These are phyloP conservation scores for Channa striata DNA, from an alignment of 2,797 vertebrate species.

Conservation along the genomic window DNA sequence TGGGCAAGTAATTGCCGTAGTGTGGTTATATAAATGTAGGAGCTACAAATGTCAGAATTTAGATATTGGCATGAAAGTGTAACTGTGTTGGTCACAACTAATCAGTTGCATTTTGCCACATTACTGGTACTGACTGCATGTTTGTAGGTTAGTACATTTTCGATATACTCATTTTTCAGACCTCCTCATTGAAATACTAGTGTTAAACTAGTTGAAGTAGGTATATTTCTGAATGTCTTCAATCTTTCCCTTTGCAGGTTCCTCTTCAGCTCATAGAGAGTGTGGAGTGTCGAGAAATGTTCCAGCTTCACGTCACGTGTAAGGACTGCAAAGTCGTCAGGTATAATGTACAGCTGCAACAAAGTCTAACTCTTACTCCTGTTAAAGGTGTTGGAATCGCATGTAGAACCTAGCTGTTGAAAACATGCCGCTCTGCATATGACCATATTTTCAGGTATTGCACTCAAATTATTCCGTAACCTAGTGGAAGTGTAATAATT, in stretches of 20 bases:
- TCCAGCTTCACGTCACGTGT: conserved; percentile 97
- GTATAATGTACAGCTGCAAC: conserved; percentile 70
- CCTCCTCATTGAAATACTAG: not conserved
- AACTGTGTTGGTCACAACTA: conserved; percentile 26
- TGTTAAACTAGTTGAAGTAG: not conserved
- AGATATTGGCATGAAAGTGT: conserved; percentile 34
- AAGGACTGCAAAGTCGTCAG: conserved; percentile 99
- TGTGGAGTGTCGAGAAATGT: conserved; percentile 96
- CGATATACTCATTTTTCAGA: not conserved
- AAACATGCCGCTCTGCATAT: not conserved
- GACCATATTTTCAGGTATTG: too few species aligned
- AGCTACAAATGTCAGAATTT: not conserved
- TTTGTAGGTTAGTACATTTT: conserved; percentile 22
- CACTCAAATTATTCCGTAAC: too few species aligned
- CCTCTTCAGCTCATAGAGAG: conserved; percentile 95
- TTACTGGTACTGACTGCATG: conserved; percentile 62
- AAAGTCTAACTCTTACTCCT: not conserved
- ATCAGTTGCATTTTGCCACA: conserved; percentile 22
- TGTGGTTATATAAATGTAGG: conserved; percentile 5
- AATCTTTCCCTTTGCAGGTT: conserved; percentile 83
- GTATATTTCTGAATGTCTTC: not conserved
- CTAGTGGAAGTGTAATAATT: not conserved
- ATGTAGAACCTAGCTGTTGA: not conserved
- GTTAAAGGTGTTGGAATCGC: not conserved
- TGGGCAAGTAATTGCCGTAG: conserved; percentile 19